phyloP scores from a whole-genome alignment of 2,797 vertebrate genomes.

The Parotocinclus haroldoi region DNA sequence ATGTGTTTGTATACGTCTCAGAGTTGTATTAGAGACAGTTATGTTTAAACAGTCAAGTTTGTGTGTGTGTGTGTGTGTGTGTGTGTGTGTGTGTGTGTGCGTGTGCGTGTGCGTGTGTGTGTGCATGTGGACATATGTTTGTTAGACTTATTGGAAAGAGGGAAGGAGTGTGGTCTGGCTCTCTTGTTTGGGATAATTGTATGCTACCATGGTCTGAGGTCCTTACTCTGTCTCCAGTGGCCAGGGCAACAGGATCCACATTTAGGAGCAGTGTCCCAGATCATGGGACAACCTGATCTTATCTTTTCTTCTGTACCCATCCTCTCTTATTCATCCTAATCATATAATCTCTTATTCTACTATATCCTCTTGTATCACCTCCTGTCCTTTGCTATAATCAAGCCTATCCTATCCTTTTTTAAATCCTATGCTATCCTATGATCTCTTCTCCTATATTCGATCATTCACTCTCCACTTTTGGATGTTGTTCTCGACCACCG shows the following conservation, averaged over 20 bases:
- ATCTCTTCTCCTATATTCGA: too few species aligned
- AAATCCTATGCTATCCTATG: too few species aligned
- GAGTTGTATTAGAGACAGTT: constrained; percentile 8
- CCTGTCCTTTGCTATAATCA: too few species aligned
- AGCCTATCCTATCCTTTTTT: too few species aligned
- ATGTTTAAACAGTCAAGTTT: background rate
- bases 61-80: background rate
- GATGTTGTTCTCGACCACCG: too few species aligned
- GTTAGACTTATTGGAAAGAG: constrained; percentile 67
- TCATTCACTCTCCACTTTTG: too few species aligned
- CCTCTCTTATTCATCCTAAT: too few species aligned
- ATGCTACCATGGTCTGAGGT: constrained; percentile 75
- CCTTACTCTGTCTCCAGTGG: constrained; percentile 77
- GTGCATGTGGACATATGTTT: constrained; percentile 33
- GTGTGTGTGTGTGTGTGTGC: constrained; percentile 1
- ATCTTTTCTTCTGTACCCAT: too few species aligned
- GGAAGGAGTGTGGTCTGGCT: constrained; percentile 71
- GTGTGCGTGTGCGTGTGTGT: constrained; percentile 8
- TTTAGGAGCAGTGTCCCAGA: constrained; percentile 69
- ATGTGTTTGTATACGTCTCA: constrained; percentile 3
- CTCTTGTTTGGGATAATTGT: constrained; percentile 82
- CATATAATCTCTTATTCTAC: too few species aligned
- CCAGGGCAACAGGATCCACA: constrained; percentile 69
- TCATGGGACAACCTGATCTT: constrained; percentile 22
- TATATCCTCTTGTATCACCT: too few species aligned